Percentiles rank a stretch among this genome's conserved stretches.
Evolutionary conservation across 2,888 invertebrate species (phyloP).

Genomic region (Julus scandinavius): DNA sequence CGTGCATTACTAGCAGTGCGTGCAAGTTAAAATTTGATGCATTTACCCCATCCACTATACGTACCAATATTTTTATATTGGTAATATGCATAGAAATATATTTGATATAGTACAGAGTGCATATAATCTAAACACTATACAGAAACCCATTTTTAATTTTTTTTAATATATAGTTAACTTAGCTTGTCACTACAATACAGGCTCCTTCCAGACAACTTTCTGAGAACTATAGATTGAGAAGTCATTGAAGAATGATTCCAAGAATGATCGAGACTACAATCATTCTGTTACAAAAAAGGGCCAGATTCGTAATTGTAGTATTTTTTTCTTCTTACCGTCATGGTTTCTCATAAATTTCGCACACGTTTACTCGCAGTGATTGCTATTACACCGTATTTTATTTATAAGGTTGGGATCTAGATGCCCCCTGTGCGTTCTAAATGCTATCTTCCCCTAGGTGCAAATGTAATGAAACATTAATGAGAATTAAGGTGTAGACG

Average conservation of each 20-base stretch:
- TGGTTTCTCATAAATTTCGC: background rate
- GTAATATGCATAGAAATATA: too few relatives aligned
- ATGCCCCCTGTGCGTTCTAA: background rate
- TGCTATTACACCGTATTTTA: background rate
- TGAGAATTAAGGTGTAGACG: slow-evolving; percentile 10
- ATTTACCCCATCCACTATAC: background rate
- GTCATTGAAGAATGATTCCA: too few relatives aligned
- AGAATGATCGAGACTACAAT: too few relatives aligned
- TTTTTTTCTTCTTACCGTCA: background rate
- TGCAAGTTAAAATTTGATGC: background rate
- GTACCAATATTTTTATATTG: too few relatives aligned
- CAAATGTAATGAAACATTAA: slow-evolving; percentile 37
- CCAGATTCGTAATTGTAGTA: background rate
- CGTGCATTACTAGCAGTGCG: background rate
- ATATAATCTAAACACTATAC: too few relatives aligned
- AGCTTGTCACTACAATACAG: too few relatives aligned
- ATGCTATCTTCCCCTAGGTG: slow-evolving; percentile 21
- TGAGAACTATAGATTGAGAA: too few relatives aligned
- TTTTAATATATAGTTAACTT: too few relatives aligned
- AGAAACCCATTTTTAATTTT: too few relatives aligned
- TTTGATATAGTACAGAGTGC: too few relatives aligned
- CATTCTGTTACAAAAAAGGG: background rate
- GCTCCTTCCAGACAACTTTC: too few relatives aligned
- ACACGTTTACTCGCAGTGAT: background rate
- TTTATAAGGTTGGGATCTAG: background rate